These are phyloP conservation scores for Artemia franciscana DNA, from an alignment of 1,140 invertebrate genomes.

Conservation along the genomic window DNA sequence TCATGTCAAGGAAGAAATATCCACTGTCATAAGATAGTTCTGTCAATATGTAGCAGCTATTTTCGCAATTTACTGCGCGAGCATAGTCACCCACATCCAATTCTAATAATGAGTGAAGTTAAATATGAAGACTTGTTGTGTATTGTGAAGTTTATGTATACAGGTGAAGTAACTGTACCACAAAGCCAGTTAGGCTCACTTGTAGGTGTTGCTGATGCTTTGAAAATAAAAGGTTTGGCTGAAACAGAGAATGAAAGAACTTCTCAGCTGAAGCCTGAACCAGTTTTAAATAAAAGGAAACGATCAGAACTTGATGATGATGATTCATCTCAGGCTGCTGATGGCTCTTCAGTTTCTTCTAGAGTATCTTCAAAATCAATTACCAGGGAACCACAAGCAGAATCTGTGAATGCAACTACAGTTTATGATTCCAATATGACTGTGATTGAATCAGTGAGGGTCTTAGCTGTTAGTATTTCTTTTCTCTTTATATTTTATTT, in stretches of 20 bases:
- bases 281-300: no score
- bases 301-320: no score
- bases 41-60: constrained; percentile 80
- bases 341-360: no score
- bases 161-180: constrained; percentile 73
- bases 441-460: no score
- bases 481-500: no score
- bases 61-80: constrained; percentile 79
- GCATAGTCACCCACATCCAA: constrained; percentile 74
- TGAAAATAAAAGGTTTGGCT: constrained; percentile 71
- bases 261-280: no score
- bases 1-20: constrained; percentile 73
- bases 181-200: constrained; percentile 70
- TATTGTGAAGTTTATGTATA: constrained; percentile 49
- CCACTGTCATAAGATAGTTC: constrained; percentile 74
- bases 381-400: no score
- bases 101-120: constrained; percentile 74
- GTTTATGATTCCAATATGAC: no score
- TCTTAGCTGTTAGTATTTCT: no score
- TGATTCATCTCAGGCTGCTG: no score
- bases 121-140: constrained; percentile 70
- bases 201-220: constrained; percentile 64
- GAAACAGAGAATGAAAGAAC: constrained; percentile 22
- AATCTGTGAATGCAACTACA: no score
- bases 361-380: no score